phyloP scores from a whole-genome alignment of 1,140 invertebrate genomes.

The Epicauta chinensis region DNA sequence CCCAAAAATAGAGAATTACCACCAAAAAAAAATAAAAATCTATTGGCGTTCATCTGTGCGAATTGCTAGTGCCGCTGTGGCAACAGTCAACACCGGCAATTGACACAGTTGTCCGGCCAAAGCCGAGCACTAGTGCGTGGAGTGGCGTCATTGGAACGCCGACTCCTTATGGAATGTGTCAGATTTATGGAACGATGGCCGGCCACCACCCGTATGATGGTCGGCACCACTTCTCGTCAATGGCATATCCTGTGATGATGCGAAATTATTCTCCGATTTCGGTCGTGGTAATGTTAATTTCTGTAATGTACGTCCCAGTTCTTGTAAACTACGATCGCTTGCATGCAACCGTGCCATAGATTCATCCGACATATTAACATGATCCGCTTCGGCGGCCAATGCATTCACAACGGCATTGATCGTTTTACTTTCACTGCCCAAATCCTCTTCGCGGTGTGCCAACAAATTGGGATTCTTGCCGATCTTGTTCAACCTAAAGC shows the following conservation, averaged over 20 bases:
- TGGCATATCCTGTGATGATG: conserved; percentile 51
- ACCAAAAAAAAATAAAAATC: conserved; percentile 1
- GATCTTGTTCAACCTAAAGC: conserved; percentile 87
- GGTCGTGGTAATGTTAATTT: conserved; percentile 54
- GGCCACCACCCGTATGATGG: conserved; percentile 49
- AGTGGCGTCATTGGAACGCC: conserved; percentile 71
- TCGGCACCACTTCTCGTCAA: conserved; percentile 35
- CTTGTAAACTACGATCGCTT: conserved; percentile 58
- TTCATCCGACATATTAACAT: conserved; percentile 70
- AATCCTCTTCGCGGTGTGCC: conserved; percentile 81
- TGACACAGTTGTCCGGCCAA: conserved; percentile 25
- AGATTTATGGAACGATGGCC: conserved; percentile 70
- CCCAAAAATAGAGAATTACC: background rate
- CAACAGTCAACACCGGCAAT: conserved; percentile 26
- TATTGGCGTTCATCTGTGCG: conserved; percentile 19
- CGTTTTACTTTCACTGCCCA: conserved; percentile 80
- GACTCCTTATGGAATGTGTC: conserved; percentile 64
- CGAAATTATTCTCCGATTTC: conserved; percentile 78
- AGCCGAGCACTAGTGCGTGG: conserved; percentile 55
- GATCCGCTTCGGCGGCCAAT: conserved; percentile 78
- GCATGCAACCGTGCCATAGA: conserved; percentile 57
- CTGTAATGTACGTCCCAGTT: conserved; percentile 59
- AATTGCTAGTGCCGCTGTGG: conserved; percentile 21
- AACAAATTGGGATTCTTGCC: conserved; percentile 97
- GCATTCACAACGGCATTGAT: conserved; percentile 89